Conservation (phyloP, 2,797 vertebrate species). For the Trematomus bernacchii region DNA sequence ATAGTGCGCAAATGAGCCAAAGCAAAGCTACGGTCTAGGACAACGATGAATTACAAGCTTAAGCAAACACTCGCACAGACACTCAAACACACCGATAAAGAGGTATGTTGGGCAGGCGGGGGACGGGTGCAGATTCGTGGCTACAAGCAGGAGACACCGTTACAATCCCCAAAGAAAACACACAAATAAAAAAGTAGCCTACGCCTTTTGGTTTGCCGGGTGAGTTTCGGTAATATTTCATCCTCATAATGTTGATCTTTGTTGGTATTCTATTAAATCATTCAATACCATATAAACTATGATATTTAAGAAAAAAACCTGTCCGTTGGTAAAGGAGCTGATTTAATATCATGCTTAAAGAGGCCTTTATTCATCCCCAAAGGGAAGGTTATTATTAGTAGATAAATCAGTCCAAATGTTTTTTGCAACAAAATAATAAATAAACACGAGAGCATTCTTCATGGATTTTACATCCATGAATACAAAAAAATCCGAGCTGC, state of each 20-base stretch:
- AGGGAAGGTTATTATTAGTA: slow-evolving; percentile 46
- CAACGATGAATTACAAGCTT: slow-evolving; percentile 71
- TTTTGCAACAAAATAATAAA: slow-evolving; percentile 35
- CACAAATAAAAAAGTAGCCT: neutral
- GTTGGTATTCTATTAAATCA: neutral
- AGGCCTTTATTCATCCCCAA: slow-evolving; percentile 44
- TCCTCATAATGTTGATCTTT: neutral
- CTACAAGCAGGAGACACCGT: slow-evolving; percentile 47
- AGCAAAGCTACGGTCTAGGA: slow-evolving; percentile 52
- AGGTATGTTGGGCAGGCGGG: slow-evolving; percentile 36
- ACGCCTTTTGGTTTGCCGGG: neutral
- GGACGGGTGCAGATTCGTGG: slow-evolving; percentile 38
- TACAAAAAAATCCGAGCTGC: neutral
- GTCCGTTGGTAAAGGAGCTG: slow-evolving; percentile 22
- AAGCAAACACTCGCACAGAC: slow-evolving; percentile 64
- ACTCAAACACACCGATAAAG: slow-evolving; percentile 15
- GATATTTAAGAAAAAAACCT: neutral
- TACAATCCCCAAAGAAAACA: neutral
- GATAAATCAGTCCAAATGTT: slow-evolving; percentile 60
- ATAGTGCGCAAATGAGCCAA: slow-evolving; percentile 47
- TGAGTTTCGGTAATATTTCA: neutral
- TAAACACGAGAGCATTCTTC: slow-evolving; percentile 36
- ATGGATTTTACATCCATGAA: neutral
- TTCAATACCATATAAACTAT: neutral
- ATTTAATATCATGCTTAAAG: slow-evolving; percentile 51